Evolutionary conservation across 2,888 invertebrate species (phyloP), one percentile per base, ranked within the genome.

Genomic region (Coelinius sp.): DNA sequence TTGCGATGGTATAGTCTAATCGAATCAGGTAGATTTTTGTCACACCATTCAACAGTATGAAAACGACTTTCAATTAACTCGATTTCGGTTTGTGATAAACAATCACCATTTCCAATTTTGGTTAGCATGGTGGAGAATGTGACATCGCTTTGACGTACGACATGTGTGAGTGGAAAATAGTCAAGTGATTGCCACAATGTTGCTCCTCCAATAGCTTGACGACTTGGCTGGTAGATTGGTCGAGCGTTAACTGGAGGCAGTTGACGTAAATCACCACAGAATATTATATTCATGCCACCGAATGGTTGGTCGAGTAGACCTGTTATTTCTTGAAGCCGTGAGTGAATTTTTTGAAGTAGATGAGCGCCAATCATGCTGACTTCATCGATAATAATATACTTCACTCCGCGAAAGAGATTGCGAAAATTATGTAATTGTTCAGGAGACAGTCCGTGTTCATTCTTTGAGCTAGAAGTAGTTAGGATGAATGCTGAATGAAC

Each of bases 171-270:
- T 75, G 79, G 75, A 71, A 77, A 86, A 77, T 79, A 84, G 62
- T 83, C 73, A 4, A 85, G 71, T 46, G 68, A 70, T 53, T 78
- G 82, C 85, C 84, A 86, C 38, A 84, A 73, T 20, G 75, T 53
- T 12, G 76, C 74, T 63, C 81, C 82, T 73, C 49, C 49, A 5
- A 49, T 41, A 2, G 41, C n/a, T 5, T n/a, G 68, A 41, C n/a
- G 12, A n/a, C n/a, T n/a, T 12, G n/a, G 41, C n/a, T 10, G 2
- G n/a, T 41, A 41, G 2, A 41, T 41, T n/a, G 41, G 41, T 41
- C n/a, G 41, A 3, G 41, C 6, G 7, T 41, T 41, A 2, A 49
- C 49, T 5, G 49, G 5, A 20, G 49, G 17, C 4, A 49, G 49
- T 20, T 49, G 20, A 2, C 49, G 17, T 6, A 49, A 49, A 49